Conservation (phyloP, 2,888 invertebrate genomes). For the Timema podura region DNA sequence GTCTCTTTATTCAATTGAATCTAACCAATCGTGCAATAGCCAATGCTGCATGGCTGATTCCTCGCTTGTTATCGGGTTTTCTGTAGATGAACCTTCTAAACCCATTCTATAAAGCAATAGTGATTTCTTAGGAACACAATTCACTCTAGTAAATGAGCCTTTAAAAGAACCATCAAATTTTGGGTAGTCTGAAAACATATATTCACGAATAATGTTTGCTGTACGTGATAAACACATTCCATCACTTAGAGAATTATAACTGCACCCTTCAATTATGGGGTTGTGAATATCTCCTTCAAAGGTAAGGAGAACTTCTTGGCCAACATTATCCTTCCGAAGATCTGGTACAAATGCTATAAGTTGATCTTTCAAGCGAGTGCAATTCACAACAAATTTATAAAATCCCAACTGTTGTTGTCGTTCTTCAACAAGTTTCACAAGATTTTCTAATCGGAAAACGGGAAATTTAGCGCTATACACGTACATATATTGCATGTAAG, state of each 20-base stretch:
- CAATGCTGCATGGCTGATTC: background rate
- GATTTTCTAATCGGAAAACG: background rate
- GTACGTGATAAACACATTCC: background rate
- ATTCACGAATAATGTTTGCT: background rate
- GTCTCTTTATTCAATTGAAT: background rate
- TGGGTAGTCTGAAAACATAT: background rate
- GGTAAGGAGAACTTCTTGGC: background rate
- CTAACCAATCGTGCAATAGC: background rate
- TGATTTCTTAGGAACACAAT: background rate
- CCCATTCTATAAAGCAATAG: background rate
- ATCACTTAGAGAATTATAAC: background rate
- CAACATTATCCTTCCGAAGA: background rate
- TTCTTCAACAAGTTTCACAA: background rate
- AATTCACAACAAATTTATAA: background rate
- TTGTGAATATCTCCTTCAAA: background rate
- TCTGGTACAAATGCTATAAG: background rate
- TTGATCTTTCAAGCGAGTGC: background rate
- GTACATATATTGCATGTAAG: background rate
- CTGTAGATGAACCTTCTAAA: background rate
- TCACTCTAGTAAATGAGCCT: background rate
- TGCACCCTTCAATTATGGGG: background rate
- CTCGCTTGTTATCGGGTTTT: constrained; percentile 6
- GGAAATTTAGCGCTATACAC: background rate
- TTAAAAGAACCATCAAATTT: background rate
- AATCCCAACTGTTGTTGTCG: background rate